Percentiles rank a stretch among this genome's conserved stretches.
Conservation (phyloP, 2,797 vertebrate genomes). For the Diglossa cyanea region DNA sequence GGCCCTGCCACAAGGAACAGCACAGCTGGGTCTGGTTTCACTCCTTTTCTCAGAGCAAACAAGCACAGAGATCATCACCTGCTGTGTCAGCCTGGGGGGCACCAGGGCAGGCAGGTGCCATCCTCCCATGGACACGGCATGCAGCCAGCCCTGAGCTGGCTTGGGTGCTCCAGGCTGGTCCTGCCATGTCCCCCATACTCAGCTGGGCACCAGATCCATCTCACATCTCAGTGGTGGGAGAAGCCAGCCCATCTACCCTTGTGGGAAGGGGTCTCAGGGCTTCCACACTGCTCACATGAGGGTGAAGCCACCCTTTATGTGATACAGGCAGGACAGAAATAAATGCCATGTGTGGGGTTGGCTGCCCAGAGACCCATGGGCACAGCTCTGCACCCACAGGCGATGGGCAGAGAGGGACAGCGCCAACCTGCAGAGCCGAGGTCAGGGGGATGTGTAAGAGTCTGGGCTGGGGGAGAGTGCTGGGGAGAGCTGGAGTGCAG, state of each 20-base stretch:
- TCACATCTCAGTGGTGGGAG: background rate
- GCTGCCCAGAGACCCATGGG: accelerated
- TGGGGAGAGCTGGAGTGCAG: accelerated
- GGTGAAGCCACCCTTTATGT: background rate
- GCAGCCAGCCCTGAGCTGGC: background rate
- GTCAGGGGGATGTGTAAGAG: too few relatives aligned
- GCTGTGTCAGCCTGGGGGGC: accelerated
- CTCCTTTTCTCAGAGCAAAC: conserved; percentile 10
- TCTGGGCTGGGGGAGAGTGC: accelerated
- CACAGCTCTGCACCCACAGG: accelerated
- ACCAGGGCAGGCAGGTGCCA: accelerated
- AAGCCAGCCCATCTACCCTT: background rate
- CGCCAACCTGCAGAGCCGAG: background rate
- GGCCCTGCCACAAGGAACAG: background rate
- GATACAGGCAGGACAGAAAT: background rate
- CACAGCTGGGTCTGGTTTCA: background rate
- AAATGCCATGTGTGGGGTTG: accelerated
- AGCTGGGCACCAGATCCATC: background rate
- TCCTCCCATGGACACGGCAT: accelerated
- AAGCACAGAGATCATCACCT: background rate
- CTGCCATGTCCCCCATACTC: accelerated
- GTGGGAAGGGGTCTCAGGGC: accelerated
- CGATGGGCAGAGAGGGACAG: background rate
- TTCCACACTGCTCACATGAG: accelerated
- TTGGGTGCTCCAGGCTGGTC: background rate